Evolutionary conservation across 1,140 invertebrate species (phyloP).

Genomic region (Procambarus virginalis): DNA sequence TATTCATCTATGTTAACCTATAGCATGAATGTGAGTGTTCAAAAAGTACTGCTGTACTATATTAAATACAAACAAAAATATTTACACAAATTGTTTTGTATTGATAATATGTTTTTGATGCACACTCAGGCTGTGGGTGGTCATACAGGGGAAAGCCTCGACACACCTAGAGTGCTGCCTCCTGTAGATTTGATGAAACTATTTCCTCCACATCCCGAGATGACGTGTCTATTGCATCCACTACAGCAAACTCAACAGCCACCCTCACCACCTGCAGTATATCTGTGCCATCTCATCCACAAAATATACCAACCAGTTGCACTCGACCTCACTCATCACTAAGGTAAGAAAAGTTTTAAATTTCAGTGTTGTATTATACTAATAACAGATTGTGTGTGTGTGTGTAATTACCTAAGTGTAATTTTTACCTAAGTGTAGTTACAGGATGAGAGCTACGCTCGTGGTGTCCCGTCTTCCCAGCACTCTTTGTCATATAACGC

Average conservation of each 20-base stretch:
- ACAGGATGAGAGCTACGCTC: no score
- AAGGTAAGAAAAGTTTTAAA: background rate
- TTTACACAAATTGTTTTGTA: background rate
- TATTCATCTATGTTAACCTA: no score
- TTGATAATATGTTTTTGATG: background rate
- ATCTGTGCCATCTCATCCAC: background rate
- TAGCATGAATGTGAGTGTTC: no score
- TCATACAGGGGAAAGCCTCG: slow-evolving; percentile 56
- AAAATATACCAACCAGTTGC: background rate
- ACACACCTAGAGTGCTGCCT: slow-evolving; percentile 68
- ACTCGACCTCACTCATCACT: slow-evolving; percentile 5
- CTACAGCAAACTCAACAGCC: background rate
- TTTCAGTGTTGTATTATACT: no score
- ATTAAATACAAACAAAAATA: no score
- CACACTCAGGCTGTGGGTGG: slow-evolving; percentile 6
- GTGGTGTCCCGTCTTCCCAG: no score
- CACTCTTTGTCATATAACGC: no score
- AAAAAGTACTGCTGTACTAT: no score
- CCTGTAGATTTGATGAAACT: slow-evolving; percentile 68
- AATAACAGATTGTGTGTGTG: no score
- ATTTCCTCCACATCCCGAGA: slow-evolving; percentile 69
- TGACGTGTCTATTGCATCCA: slow-evolving; percentile 33
- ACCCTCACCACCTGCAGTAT: slow-evolving; percentile 24
- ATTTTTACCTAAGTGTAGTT: no score
- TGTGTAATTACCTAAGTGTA: no score